phyloP scores from a whole-genome alignment of 1,140 invertebrate species.

The Wiebesia pumilae region DNA sequence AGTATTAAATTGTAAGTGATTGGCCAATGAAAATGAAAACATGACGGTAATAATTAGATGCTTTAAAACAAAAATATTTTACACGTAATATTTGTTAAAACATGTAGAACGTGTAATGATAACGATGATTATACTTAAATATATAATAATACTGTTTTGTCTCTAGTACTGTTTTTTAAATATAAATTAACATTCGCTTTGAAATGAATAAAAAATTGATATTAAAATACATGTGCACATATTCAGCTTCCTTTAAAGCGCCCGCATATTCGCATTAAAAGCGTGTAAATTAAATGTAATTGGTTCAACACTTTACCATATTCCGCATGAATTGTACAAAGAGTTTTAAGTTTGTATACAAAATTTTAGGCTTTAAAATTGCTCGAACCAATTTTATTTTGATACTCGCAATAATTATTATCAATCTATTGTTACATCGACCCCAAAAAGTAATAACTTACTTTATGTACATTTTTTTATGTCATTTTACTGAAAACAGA shows the following conservation, averaged over 20 bases:
- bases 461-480: too few species aligned
- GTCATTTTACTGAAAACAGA: background rate
- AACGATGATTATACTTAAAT: too few species aligned
- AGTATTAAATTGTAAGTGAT: too few species aligned
- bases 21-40: too few species aligned
- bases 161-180: background rate
- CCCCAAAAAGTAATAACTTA: too few species aligned
- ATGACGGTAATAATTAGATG: too few species aligned
- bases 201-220: background rate
- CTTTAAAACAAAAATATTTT: too few species aligned
- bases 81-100: too few species aligned
- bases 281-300: background rate
- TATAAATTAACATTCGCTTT: background rate
- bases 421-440: too few species aligned
- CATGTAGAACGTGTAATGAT: too few species aligned
- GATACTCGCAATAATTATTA: background rate
- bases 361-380: background rate
- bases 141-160: too few species aligned
- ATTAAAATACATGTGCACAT: background rate
- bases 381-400: background rate
- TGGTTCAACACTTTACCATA: background rate
- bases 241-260: background rate
- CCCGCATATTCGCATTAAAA: background rate
- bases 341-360: background rate
- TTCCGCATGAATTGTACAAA: background rate